phyloP scores from a whole-genome alignment of 2,888 invertebrate genomes.

The Dinocampus coccinellae region DNA sequence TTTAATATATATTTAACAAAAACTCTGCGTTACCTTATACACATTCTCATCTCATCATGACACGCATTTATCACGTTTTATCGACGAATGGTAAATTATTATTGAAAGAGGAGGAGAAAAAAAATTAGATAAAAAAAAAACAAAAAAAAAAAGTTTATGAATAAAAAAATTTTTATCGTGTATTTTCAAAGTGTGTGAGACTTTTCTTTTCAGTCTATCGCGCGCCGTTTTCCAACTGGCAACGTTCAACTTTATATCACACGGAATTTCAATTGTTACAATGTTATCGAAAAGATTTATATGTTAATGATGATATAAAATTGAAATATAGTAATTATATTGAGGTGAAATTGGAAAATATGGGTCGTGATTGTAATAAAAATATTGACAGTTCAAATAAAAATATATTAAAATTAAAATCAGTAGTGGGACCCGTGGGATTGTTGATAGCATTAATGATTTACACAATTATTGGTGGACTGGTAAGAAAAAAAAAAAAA shows the following conservation, averaged over 20 bases:
- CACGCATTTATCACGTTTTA: neutral
- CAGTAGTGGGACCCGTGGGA: conserved; percentile 80
- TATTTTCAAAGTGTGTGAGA: neutral
- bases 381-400: neutral
- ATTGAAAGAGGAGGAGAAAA: too few species aligned
- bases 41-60: neutral
- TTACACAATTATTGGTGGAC: conserved; percentile 84
- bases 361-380: neutral
- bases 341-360: too few species aligned
- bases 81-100: neutral
- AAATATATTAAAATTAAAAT: conserved; percentile 71
- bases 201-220: neutral
- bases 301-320: neutral
- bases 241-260: neutral
- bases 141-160: too few species aligned
- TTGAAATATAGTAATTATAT: too few species aligned
- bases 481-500: conserved; percentile 73
- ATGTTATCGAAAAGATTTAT: neutral
- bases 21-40: neutral
- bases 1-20: neutral
- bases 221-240: neutral
- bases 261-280: neutral
- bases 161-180: too few species aligned
- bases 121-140: neutral
- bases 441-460: conserved; percentile 81